Percentiles rank a stretch among this genome's conserved stretches.
Conservation (phyloP, 2,113 vertebrate genomes). For the Salminus brasiliensis region DNA sequence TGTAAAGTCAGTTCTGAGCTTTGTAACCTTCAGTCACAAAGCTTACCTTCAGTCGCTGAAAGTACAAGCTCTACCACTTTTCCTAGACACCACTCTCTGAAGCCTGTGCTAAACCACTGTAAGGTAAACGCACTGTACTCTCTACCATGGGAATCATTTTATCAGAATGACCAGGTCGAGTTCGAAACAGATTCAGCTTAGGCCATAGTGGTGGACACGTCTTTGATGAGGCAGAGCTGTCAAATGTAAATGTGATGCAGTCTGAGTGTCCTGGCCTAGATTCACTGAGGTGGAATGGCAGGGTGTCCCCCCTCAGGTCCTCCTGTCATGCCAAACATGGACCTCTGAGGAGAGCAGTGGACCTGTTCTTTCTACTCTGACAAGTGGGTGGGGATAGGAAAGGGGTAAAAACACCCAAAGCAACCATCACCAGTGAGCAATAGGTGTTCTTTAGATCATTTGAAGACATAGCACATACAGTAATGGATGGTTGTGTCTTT, state of each 20-base stretch:
- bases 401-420: neutral
- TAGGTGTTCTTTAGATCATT: neutral
- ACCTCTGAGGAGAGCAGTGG: neutral
- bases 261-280: conserved; percentile 47
- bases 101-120: neutral
- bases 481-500: too few species aligned
- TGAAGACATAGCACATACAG: too few species aligned
- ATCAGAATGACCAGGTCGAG: neutral
- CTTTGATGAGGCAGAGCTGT: conserved; percentile 28
- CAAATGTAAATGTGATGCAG: conserved; percentile 49
- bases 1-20: neutral
- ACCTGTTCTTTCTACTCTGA: conserved; percentile 34
- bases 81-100: neutral
- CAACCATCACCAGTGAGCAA: neutral
- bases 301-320: conserved; percentile 66
- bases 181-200: too few species aligned
- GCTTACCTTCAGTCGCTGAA: neutral
- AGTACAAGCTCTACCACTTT: neutral
- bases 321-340: conserved; percentile 53
- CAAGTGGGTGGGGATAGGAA: neutral
- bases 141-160: neutral
- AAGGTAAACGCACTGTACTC: neutral
- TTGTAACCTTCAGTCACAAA: neutral
- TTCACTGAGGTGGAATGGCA: conserved; percentile 75
- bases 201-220: neutral